phyloP scores from a whole-genome alignment of 2,113 vertebrate genomes.

The Psammodynastes pulverulentus region DNA sequence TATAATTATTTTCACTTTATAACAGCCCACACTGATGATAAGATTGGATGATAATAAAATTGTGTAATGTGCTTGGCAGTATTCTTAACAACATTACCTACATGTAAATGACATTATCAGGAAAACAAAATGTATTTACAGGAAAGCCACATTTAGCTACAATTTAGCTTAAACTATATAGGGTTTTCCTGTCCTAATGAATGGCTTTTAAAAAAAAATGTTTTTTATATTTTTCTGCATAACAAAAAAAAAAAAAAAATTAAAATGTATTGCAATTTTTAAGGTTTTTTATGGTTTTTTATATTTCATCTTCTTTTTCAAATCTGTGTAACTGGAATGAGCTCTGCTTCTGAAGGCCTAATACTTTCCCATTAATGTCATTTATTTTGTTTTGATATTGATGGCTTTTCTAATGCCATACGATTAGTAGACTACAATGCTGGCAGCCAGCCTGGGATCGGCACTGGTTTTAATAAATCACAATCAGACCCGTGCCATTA shows the following conservation, averaged over 20 bases:
- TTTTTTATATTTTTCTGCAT: constrained; percentile 62
- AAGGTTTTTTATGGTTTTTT: constrained; percentile 64
- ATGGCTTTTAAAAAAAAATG: constrained; percentile 49
- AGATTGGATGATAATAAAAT: constrained; percentile 62
- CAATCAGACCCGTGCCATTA: constrained; percentile 98
- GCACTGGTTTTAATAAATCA: constrained; percentile 99
- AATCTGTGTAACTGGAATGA: constrained; percentile 82
- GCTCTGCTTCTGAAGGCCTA: constrained; percentile 79
- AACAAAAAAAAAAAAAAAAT: constrained; percentile 61
- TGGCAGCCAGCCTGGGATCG: constrained; percentile 94
- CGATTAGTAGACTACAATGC: constrained; percentile 91
- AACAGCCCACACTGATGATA: constrained; percentile 62
- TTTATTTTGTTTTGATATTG: constrained; percentile 95
- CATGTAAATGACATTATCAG: constrained; percentile 70
- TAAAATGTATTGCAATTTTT: constrained; percentile 61
- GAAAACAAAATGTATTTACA: constrained; percentile 64
- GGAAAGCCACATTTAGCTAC: constrained; percentile 61
- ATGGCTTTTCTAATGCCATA: constrained; percentile 98
- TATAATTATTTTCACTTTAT: constrained; percentile 58
- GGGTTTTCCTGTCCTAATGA: constrained; percentile 60
- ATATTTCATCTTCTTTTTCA: constrained; percentile 73
- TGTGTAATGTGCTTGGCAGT: constrained; percentile 66
- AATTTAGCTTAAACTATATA: constrained; percentile 63
- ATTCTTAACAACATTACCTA: constrained; percentile 70
- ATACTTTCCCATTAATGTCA: constrained; percentile 92